Evolutionary conservation across 2,888 invertebrate species (phyloP), one percentile per base, ranked within the genome.

Genomic region (Papilio demoleus): DNA sequence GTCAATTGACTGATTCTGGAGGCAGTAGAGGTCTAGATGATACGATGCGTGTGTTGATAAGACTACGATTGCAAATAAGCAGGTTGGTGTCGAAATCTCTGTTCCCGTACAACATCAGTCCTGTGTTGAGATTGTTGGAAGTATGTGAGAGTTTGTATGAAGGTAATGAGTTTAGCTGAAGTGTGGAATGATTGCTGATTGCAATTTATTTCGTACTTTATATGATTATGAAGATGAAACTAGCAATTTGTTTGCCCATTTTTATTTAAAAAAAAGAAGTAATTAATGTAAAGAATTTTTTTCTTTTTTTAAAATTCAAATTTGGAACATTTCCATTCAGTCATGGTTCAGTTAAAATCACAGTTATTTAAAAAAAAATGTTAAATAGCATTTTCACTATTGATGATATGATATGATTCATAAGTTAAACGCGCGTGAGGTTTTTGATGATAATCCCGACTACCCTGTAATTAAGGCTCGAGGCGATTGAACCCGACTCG

Each of bases 91-190:
- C 96, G 0, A 96, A 96, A 79, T 95, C 96, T 75, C 87, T 97
- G 62, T 97, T 97, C 86, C 97, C 97, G 0, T 98, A 98, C 85
- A 97, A 98, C 85, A 97, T 98, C 79, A 96, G 96, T 78, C 97
- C 97, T 50, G 96, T 98, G 69, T 91, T 97, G 75, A 95, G 96
- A 85, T 90, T 97, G 77, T 90, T 98, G 73, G 97, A 97, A 84
- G 95, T 95, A 74, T 97, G 97, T 80, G 97, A 97, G 82, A 95
- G 96, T 81, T 93, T 97, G 76, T 97, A 97, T 85, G 97, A 97
- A 88, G 96, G 96, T 3, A 96, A 96, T 85, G 96, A 96, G 80
- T 95, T 95, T 77, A 96, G 96, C 90, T 96, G 94, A 95, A 80
- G 17, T 36, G 6, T 22, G 14, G n/a, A 31, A 34, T 34, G 27